Conservation (phyloP, 2,113 vertebrate species). For the Onychorhynchus coronatus region DNA sequence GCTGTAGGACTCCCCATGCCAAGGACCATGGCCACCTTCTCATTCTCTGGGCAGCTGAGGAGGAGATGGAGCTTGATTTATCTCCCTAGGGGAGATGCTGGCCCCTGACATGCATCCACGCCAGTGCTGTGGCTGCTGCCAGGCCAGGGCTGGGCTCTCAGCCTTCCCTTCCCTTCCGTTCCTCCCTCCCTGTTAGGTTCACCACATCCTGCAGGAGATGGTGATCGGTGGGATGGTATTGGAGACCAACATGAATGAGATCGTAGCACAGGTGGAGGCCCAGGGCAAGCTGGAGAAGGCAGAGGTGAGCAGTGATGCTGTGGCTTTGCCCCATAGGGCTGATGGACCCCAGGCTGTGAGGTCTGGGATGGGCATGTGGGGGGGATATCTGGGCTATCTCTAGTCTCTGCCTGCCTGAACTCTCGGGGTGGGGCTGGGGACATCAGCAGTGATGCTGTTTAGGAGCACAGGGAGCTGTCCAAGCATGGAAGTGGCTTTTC, state of each 20-base stretch:
- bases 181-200: neutral
- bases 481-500: accelerated
- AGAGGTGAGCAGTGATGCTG: conserved; percentile 72
- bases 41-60: neutral
- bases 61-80: neutral
- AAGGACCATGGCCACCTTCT: neutral
- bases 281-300: conserved; percentile 94
- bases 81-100: neutral
- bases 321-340: accelerated
- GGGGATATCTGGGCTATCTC: neutral
- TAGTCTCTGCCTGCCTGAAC: neutral
- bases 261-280: conserved; percentile 88
- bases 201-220: conserved; percentile 88
- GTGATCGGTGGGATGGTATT: conserved; percentile 95
- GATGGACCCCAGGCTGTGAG: accelerated
- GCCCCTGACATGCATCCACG: accelerated
- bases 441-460: neutral
- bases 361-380: accelerated
- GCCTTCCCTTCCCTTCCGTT: neutral
- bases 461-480: neutral
- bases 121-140: accelerated
- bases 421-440: accelerated
- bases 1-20: neutral
- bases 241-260: conserved; percentile 97
- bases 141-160: neutral